Base-by-base conservation (phyloP, 2,888 invertebrate genomes). In the Cheilosia vulpina region DNA sequence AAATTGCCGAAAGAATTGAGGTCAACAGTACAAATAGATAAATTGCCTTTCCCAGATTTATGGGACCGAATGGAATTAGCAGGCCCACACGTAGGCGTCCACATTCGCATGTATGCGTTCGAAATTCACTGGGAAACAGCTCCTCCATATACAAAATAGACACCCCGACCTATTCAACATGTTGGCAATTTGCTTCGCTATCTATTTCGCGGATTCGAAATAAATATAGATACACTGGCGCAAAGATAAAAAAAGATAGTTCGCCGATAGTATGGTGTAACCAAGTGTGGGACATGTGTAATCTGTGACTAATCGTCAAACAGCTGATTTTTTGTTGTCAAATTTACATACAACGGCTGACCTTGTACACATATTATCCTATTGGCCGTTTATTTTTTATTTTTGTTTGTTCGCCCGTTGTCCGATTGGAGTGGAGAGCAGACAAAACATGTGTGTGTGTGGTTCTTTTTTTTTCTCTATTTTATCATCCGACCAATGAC, bases 1-100 rank as follows among this genome's bases (percentile, higher is more conserved):
- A 77, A 55, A 21, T 34, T 2, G 24, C 38, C 50, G 5, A 65
- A 50, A 65, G 24, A 78, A 78, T 78, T 55, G 63, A 72, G 72
- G 69, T 72, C 79, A 79, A 43, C 52, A 71, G 65, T 52, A 58
- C 65, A 72, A 72, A 65, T 65, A 79, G 71, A 79, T 72, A 65
- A 79, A 79, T 72, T 72, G 79, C 43, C 53, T 43, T 47, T 65
- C 50, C 13, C 17, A 47, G 71, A 79, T 79, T 79, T 79, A 60
- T 79, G 24, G 47, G 24, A 58, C 47, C n/a, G 38, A 65, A 53
- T 57, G 50, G 38, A 58, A 63, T 65, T 71, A 55, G 50, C 31
- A 43, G 77, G 38, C 38, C 38, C 60, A 31, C 31, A 24, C 38
- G 57, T 73, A 5, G 63, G 50, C 50, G 65, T 58, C 17, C 13